Evolutionary conservation across 1,140 invertebrate genomes (phyloP).

Genomic region (Heliothis virescens): DNA sequence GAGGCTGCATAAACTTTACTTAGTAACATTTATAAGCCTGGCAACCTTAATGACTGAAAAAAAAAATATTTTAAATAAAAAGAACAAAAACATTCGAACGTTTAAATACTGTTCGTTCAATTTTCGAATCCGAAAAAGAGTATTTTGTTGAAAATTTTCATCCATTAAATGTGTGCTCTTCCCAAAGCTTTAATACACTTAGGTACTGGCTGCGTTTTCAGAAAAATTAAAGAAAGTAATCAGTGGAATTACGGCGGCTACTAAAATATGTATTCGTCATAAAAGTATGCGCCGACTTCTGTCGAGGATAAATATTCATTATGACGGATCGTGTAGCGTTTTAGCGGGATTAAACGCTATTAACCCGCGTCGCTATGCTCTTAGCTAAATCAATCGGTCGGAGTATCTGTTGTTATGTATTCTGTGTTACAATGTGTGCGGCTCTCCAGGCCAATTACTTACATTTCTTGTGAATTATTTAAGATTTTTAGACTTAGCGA

Average conservation of each 20-base stretch:
- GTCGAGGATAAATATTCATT: constrained; percentile 85
- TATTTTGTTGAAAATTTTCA: constrained; percentile 73
- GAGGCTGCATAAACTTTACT: no score
- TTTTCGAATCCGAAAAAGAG: constrained; percentile 20
- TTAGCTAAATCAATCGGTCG: constrained; percentile 76
- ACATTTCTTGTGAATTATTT: constrained; percentile 27
- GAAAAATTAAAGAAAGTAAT: constrained; percentile 85
- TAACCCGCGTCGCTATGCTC: constrained; percentile 75
- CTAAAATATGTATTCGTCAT: constrained; percentile 86
- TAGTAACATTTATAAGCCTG: not conserved
- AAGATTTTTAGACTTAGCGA: constrained; percentile 9
- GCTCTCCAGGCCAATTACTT: constrained; percentile 38
- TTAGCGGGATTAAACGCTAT: constrained; percentile 85
- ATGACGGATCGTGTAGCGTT: constrained; percentile 83
- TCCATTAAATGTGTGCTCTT: constrained; percentile 76
- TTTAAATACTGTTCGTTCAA: constrained; percentile 5
- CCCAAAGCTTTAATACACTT: constrained; percentile 80
- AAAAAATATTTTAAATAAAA: not conserved
- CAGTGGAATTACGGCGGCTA: constrained; percentile 83
- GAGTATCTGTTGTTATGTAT: constrained; percentile 40
- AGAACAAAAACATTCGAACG: not conserved
- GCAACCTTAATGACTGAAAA: not conserved
- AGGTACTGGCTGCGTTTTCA: constrained; percentile 75
- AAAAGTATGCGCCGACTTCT: constrained; percentile 83
- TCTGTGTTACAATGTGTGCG: constrained; percentile 26